phyloP scores from a whole-genome alignment of 2,888 invertebrate species.

The Auanema freiburgensis region DNA sequence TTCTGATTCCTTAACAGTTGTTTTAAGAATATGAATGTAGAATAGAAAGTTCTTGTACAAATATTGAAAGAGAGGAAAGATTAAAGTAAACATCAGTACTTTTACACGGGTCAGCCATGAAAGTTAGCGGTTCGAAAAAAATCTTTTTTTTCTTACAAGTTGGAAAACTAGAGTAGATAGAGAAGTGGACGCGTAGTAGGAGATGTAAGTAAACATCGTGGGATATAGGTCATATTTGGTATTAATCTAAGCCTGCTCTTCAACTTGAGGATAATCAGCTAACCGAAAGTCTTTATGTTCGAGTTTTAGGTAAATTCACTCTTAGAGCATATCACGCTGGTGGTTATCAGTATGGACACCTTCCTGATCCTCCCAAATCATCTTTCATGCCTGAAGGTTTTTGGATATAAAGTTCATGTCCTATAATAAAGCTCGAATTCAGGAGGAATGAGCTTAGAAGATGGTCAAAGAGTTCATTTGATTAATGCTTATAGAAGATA shows the following conservation, averaged over 20 bases:
- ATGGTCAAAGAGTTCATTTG: slow-evolving; percentile 50
- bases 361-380: slow-evolving; percentile 45
- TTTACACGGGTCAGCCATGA: slow-evolving; percentile 3
- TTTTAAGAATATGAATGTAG: neutral
- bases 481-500: slow-evolving; percentile 60
- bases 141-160: neutral
- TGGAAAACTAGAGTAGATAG: slow-evolving; percentile 1
- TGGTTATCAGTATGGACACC: slow-evolving; percentile 44
- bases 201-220: no score
- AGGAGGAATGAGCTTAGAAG: slow-evolving; percentile 40
- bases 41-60: no score
- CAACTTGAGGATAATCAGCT: neutral
- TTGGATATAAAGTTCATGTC: neutral
- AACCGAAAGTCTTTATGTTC: neutral
- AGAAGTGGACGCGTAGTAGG: neutral
- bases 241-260: no score
- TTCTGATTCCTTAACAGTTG: neutral
- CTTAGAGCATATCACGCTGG: slow-evolving; percentile 40
- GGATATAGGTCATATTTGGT: no score
- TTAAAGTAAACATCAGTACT: neutral
- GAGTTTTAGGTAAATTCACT: slow-evolving; percentile 4
- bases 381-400: slow-evolving; percentile 42
- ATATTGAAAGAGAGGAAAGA: neutral
- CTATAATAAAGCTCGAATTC: neutral
- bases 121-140: neutral